phyloP scores from a whole-genome alignment of 1,140 invertebrate genomes.

The Pogonomyrmex californicus region DNA sequence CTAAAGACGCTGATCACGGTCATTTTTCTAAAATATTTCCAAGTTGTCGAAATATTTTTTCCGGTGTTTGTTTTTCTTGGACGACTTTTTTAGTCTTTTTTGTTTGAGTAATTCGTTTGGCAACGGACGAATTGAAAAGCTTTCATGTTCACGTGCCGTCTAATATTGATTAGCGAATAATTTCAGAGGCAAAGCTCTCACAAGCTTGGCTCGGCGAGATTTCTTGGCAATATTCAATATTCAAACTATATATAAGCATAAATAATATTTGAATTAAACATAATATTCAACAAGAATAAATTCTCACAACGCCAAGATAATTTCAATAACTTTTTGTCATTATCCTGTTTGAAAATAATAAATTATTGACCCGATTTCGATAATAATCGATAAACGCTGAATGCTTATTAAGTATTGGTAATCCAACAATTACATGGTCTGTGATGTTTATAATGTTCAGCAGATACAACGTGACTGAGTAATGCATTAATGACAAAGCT shows the following conservation, averaged over 20 bases:
- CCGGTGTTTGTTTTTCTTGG: neutral
- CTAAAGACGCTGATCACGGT: neutral
- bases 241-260: neutral
- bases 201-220: neutral
- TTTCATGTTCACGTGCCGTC: neutral
- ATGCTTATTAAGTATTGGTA: slow-evolving; percentile 45
- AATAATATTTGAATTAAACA: neutral
- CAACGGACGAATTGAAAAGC: slow-evolving; percentile 20
- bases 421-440: slow-evolving; percentile 42
- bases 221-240: neutral
- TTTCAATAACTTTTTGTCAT: neutral
- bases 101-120: slow-evolving; percentile 42
- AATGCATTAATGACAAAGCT: slow-evolving; percentile 39
- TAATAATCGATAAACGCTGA: neutral
- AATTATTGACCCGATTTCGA: neutral
- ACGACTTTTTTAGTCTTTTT: neutral
- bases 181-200: neutral
- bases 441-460: slow-evolving; percentile 33
- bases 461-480: slow-evolving; percentile 41
- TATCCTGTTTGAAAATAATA: neutral
- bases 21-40: neutral
- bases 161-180: neutral
- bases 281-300: neutral
- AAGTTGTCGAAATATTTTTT: neutral
- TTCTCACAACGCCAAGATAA: neutral